Evolutionary conservation across 64 coral and sea anemone species (phyloP).

Genomic region (Astreopora myriophthalma): DNA sequence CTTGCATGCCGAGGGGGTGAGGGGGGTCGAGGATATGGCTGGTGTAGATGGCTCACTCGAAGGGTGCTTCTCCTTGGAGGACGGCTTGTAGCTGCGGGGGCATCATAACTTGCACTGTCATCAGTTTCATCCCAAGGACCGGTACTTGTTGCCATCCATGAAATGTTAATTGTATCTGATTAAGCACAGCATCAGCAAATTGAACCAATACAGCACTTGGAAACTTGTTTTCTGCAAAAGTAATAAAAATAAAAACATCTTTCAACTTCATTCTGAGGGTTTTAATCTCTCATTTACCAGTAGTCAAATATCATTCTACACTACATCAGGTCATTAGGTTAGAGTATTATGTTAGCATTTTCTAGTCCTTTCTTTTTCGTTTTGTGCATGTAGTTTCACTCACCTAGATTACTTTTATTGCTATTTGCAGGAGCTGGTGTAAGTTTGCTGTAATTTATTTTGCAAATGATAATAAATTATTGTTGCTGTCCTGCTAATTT

Average conservation of each 20-base stretch:
- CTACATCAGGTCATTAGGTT: too few species aligned
- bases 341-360: too few species aligned
- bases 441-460: too few species aligned
- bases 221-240: neutral
- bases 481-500: too few species aligned
- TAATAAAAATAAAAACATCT: neutral
- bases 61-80: constrained; percentile 84
- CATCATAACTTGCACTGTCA: constrained; percentile 78
- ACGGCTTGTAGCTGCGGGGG: constrained; percentile 50
- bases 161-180: neutral
- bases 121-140: constrained; percentile 95
- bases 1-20: constrained; percentile 3
- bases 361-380: too few species aligned
- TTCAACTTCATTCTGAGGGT: neutral
- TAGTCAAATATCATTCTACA: too few species aligned
- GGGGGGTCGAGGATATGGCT: constrained; percentile 13
- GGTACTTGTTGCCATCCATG: constrained; percentile 95
- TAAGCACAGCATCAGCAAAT: neutral
- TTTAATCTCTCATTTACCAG: too few species aligned
- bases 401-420: too few species aligned
- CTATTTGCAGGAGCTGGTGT: too few species aligned
- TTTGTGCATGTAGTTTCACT: too few species aligned
- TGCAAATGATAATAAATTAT: too few species aligned
- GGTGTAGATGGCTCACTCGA: constrained; percentile 79
- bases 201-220: neutral